Evolutionary conservation across 1,140 invertebrate genomes (phyloP), one percentile per base, ranked within the genome.

Genomic region (Zaprionus davidi): DNA sequence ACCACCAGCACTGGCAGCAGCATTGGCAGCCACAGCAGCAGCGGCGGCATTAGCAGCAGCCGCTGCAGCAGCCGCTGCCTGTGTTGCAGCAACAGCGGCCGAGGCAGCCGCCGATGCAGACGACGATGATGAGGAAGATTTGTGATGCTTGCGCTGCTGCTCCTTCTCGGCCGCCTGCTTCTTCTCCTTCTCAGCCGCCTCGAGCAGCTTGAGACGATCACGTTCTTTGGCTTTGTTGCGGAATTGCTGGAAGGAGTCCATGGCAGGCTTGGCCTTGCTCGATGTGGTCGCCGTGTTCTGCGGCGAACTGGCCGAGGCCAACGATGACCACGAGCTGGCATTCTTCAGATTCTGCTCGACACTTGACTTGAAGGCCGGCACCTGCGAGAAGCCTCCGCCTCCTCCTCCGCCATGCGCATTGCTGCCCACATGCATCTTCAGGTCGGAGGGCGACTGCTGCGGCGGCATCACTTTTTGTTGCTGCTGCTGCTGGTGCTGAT

Each of bases 161-260:
- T 92, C 90, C 67, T 92, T 92, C 46, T 93, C 95, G 86, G 97
- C 97, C 69, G 94, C 96, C 92, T 97, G 97, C 93, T 93, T 98
- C 97, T 87, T 97, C 96, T 92, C 98, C 97, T 90, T 97, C 97
- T 92, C 97, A 96, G 81, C 94, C 93, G 76, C 95, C 92, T 98
- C 97, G 66, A 98, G 93, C 64, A 96, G 96, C 91, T 97, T 95
- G 94, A 98, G 97, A 93, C 97, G 95, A 93, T 99, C 97, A 92
- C 99, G 98, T 93, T 99, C 98, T 93, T 98, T 97, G 9, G 98
- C 98, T 94, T 98, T 96, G 91, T 98, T 98, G 91, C 97, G 97
- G 93, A 99, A 99, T 76, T 96, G 96, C 93, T 95, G 95, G 88
- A 96, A 96, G 91, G 94, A 95, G 74, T 96, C 95, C 94, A 95